Evolutionary conservation across 2,888 invertebrate genomes (phyloP).

Genomic region (Cordylochernes scorpioides): DNA sequence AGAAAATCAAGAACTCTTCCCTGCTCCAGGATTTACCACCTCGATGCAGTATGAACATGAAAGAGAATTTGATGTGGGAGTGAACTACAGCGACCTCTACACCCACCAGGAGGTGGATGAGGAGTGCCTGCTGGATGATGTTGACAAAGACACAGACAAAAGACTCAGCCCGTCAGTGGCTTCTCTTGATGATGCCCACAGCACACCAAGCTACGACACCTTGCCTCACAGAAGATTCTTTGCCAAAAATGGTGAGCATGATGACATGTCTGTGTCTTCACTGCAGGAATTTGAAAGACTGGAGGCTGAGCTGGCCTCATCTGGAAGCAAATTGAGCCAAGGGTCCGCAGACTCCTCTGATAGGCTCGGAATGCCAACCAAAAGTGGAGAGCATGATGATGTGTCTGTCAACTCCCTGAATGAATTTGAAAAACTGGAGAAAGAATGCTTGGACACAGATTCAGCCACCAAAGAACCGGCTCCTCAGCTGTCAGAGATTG

Average conservation of each 20-base stretch:
- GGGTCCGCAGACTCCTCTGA: constrained; percentile 3
- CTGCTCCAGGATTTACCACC: too few relatives aligned
- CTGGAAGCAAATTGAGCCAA: constrained; percentile 1
- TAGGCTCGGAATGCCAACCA: constrained; percentile 2
- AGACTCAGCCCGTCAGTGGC: constrained; percentile 17
- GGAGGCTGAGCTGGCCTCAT: constrained; percentile 11
- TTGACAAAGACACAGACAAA: constrained; percentile 18
- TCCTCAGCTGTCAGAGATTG: constrained; percentile 33
- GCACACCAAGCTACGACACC: constrained; percentile 71
- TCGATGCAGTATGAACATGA: too few relatives aligned
- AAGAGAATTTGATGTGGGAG: constrained; percentile 1
- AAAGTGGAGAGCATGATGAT: constrained; percentile 60
- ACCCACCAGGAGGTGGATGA: constrained; percentile 35
- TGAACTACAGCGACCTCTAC: constrained; percentile 21
- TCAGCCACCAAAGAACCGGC: constrained; percentile 59
- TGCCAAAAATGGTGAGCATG: constrained; percentile 45
- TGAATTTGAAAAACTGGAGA: constrained; percentile 75
- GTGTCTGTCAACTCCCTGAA: constrained; percentile 71
- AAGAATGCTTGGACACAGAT: constrained; percentile 53
- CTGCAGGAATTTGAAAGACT: constrained; percentile 13
- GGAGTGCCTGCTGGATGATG: constrained; percentile 52
- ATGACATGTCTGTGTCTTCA: constrained; percentile 29
- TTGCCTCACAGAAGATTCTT: constrained; percentile 55
- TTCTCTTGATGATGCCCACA: constrained; percentile 24
- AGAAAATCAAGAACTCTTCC: background rate